Conservation (phyloP, 2,797 vertebrate species). For the Ispidina lecontei region DNA sequence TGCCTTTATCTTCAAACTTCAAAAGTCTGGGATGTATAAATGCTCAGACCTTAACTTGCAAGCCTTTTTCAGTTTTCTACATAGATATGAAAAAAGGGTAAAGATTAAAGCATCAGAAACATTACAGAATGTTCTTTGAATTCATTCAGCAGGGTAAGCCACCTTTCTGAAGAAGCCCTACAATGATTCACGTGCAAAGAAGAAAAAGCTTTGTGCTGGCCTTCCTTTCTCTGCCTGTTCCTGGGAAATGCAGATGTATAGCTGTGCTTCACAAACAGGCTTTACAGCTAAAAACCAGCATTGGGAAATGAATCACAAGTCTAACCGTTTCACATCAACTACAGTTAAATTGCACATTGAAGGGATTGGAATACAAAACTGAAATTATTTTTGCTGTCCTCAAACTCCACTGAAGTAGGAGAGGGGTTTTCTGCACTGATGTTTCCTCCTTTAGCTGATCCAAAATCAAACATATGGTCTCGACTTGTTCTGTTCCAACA, state of each 20-base stretch:
- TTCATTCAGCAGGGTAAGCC: slow-evolving; percentile 12
- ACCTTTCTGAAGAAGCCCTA: background rate
- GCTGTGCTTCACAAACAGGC: slow-evolving; percentile 25
- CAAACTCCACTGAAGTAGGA: background rate
- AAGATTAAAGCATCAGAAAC: slow-evolving; percentile 34
- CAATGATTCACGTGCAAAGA: slow-evolving; percentile 22
- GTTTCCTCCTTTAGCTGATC: background rate
- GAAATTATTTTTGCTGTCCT: background rate
- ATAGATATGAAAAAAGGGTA: background rate
- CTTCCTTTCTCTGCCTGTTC: background rate
- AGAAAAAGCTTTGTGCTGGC: slow-evolving; percentile 19
- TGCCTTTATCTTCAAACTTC: background rate
- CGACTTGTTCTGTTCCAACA: background rate
- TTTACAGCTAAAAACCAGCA: background rate
- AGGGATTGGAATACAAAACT: background rate
- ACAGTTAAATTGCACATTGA: background rate
- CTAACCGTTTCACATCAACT: background rate
- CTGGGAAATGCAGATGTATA: slow-evolving; percentile 30
- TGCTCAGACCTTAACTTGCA: background rate
- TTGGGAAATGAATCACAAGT: slow-evolving; percentile 15
- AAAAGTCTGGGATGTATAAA: background rate
- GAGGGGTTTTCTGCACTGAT: background rate
- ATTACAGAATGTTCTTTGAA: background rate
- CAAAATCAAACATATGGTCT: background rate
- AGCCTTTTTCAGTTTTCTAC: background rate